These are phyloP conservation scores for Orthosia gothica DNA, from an alignment of 2,888 invertebrate species.

Conservation along the genomic window DNA sequence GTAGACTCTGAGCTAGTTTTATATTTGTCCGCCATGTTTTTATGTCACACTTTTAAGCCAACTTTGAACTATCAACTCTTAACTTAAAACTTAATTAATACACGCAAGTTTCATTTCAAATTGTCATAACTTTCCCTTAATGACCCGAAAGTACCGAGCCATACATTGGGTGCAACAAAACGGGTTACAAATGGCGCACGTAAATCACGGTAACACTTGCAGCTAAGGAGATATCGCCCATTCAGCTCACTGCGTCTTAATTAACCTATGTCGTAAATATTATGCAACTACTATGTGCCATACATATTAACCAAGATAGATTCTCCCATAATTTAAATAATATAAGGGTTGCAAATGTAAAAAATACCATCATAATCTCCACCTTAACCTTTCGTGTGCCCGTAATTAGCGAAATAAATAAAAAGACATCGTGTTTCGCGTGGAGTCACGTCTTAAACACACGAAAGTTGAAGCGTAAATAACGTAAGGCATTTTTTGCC, in stretches of 20 bases:
- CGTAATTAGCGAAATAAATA: too few species aligned
- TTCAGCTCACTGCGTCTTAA: slow-evolving; percentile 76
- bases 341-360: too few species aligned
- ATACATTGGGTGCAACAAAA: slow-evolving; percentile 73
- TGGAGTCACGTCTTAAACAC: too few species aligned
- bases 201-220: slow-evolving; percentile 86
- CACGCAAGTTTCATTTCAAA: background rate
- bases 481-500: too few species aligned
- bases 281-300: slow-evolving; percentile 18
- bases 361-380: too few species aligned
- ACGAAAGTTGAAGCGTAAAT: too few species aligned
- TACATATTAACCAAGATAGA: slow-evolving; percentile 1
- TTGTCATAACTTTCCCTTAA: slow-evolving; percentile 19
- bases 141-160: slow-evolving; percentile 29
- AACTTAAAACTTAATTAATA: background rate
- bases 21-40: background rate
- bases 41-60: background rate
- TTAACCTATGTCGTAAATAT: slow-evolving; percentile 68
- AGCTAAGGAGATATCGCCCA: slow-evolving; percentile 80
- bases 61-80: too few species aligned
- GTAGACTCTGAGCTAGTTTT: too few species aligned
- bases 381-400: too few species aligned
- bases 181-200: slow-evolving; percentile 78
- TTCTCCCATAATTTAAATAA: background rate
- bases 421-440: too few species aligned